phyloP scores from a whole-genome alignment of 2,888 invertebrate genomes.

The Andrena fulva region DNA sequence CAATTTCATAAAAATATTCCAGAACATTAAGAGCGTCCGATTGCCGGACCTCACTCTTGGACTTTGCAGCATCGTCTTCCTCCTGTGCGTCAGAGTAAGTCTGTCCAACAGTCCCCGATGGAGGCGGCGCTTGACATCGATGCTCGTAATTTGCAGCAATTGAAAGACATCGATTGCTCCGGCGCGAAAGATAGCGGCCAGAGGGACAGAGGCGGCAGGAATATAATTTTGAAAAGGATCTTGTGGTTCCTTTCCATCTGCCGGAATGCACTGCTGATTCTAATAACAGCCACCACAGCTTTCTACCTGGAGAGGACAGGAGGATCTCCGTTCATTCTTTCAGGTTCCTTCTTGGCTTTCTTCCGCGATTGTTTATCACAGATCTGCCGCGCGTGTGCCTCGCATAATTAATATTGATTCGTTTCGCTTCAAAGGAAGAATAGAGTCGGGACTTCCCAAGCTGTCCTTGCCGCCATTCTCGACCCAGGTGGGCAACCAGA shows the following conservation, averaged over 20 bases:
- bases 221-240: conserved; percentile 85
- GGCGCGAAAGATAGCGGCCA: conserved; percentile 2
- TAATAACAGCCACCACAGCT: conserved; percentile 88
- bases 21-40: conserved; percentile 89
- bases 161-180: conserved; percentile 86
- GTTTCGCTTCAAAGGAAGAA: conserved; percentile 85
- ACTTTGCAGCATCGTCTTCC: conserved; percentile 89
- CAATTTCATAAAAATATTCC: conserved; percentile 89
- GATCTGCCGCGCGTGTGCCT: neutral
- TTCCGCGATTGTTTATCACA: neutral
- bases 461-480: conserved; percentile 90
- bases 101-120: neutral
- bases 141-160: conserved; percentile 34
- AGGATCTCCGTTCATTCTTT: conserved; percentile 87
- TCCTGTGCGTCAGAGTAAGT: conserved; percentile 91
- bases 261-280: conserved; percentile 92
- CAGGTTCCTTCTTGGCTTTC: conserved; percentile 65
- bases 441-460: conserved; percentile 90
- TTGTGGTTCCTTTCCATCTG: conserved; percentile 92
- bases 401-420: neutral
- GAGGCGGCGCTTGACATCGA: neutral
- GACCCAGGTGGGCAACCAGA: conserved; percentile 87
- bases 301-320: conserved; percentile 83
- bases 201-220: conserved; percentile 76
- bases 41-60: conserved; percentile 90